These are phyloP conservation scores for Aphaenogaster rudis DNA, from an alignment of 1,140 invertebrate genomes.

Conservation along the genomic window DNA sequence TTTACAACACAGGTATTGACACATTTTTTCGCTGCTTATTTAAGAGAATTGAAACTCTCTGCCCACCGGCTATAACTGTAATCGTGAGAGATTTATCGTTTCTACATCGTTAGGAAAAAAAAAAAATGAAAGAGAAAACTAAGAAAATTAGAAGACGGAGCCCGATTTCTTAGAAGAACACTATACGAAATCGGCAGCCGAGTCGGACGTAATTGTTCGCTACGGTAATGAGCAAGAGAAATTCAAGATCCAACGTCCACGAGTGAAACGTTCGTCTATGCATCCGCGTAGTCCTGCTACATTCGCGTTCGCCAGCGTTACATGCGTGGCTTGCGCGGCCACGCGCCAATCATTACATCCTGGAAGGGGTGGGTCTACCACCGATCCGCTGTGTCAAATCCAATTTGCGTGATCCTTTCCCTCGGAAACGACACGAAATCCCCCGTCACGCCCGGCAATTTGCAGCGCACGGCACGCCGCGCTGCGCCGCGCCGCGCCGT, in stretches of 20 bases:
- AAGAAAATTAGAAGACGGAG: background rate
- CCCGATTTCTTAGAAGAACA: background rate
- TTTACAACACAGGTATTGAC: background rate
- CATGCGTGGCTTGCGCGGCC: conserved; percentile 46
- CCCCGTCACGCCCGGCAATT: conserved; percentile 62
- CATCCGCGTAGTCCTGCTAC: background rate
- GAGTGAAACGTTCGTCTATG: conserved; percentile 19
- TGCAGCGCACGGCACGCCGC: conserved; percentile 11
- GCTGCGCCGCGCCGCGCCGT: background rate
- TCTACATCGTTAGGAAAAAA: too few relatives aligned
- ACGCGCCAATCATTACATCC: conserved; percentile 71
- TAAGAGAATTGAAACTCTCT: background rate
- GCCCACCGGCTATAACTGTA: background rate
- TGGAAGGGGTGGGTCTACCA: conserved; percentile 40
- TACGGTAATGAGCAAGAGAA: background rate
- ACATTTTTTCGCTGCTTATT: background rate
- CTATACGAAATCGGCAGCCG: background rate
- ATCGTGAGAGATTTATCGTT: conserved; percentile 15
- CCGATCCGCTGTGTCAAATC: conserved; percentile 73
- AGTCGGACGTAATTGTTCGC: background rate
- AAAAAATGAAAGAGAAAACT: background rate
- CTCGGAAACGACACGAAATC: conserved; percentile 60
- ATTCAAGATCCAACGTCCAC: background rate
- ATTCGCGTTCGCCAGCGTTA: background rate
- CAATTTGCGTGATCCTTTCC: conserved; percentile 72